Evolutionary conservation across 2,113 vertebrate species (phyloP), one percentile per base, ranked within the genome.

Genomic region (Urocolius indicus): DNA sequence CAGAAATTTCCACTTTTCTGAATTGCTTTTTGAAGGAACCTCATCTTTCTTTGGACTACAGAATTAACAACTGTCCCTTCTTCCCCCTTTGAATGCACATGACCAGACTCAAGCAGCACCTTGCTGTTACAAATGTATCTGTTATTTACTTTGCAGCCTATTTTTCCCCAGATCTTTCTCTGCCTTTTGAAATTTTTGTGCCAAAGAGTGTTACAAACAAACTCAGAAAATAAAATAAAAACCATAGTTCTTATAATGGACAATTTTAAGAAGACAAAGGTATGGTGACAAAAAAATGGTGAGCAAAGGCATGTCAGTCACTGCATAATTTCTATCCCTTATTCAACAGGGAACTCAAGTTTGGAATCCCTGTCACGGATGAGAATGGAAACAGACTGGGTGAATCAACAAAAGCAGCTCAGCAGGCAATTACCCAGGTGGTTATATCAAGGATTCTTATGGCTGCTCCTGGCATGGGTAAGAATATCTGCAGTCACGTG

Each of bases 391-490:
- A 98, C 95, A 98, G 99, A 76, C 82, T 99, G 97, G 99, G 99
- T 66, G 99, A 99, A 95, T 99, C 99, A 1, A 96, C 98, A 6
- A 99, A 98, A 27, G 99, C 99, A 36, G 99, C 99, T 30, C 98
- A 99, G 93, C 99, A 99, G 95, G 99, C 99, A 7, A 99, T 99
- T 89, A 95, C 98, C 16, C 99, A 99, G 93, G 99, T 99, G 48
- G 99, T 99, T 61, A 94, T 99, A 83, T 99, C 99, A 88, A 98
- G 99, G 96, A 99, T 99, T 87, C 99, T 99, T 91, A 99, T 99
- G 99, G 99, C 99, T 36, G 98, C 99, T 76, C 99, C 99, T 20
- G 99, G 99, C 98, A 99, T 99, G 99, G 99, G 99, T 99, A 77
- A 78, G 98, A 96, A 75, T 55, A 41, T 16, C 54, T 41, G 21